Conservation (phyloP, 2,888 invertebrate species). For the Himalopsyche anomala region DNA sequence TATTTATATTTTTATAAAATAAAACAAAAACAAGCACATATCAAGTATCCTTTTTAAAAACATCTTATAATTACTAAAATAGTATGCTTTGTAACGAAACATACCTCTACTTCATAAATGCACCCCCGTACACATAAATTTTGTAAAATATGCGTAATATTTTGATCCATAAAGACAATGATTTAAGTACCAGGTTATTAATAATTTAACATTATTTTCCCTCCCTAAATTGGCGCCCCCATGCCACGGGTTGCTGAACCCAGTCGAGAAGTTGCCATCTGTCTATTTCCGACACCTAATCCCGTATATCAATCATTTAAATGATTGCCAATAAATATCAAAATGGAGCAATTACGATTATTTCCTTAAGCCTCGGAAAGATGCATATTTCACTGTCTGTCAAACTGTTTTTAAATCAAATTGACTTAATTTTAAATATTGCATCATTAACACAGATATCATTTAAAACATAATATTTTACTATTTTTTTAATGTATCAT, state of each 20-base stretch:
- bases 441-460: no score
- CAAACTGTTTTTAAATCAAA: not conserved
- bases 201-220: not conserved
- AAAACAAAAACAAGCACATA: no score
- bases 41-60: no score
- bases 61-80: no score
- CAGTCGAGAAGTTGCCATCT: constrained; percentile 27
- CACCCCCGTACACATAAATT: not conserved
- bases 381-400: not conserved
- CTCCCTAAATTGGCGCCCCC: constrained; percentile 9
- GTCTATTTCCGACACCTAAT: constrained; percentile 30
- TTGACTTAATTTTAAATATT: no score
- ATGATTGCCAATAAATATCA: constrained; percentile 30
- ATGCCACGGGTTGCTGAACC: not conserved
- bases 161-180: constrained; percentile 23
- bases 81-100: not conserved
- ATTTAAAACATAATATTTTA: no score
- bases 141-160: not conserved
- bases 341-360: constrained; percentile 26
- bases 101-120: not conserved
- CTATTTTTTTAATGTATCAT: no score
- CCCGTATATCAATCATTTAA: constrained; percentile 26
- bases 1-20: no score
- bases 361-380: constrained; percentile 15
- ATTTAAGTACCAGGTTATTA: not conserved